These are phyloP conservation scores for Zaprionus ornatus DNA, from an alignment of 1,140 invertebrate species.

Conservation along the genomic window DNA sequence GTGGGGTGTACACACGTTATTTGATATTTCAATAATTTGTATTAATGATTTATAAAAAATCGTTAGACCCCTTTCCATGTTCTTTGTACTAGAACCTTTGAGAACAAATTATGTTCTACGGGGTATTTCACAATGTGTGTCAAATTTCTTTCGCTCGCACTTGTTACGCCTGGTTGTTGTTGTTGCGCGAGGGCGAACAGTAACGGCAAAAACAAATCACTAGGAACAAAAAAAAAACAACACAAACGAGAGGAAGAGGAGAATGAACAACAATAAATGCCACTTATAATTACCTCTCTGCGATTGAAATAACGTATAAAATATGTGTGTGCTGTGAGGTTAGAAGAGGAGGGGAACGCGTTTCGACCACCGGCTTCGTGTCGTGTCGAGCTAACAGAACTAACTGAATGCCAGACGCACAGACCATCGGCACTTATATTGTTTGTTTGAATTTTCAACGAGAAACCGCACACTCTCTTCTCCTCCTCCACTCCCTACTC, in stretches of 20 bases:
- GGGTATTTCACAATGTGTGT: slow-evolving; percentile 62
- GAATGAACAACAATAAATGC: slow-evolving; percentile 48
- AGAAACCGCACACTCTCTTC: not conserved
- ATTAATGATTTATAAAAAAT: slow-evolving; percentile 35
- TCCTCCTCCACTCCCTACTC: not conserved
- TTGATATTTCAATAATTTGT: slow-evolving; percentile 11
- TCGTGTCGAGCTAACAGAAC: slow-evolving; percentile 57
- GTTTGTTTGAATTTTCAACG: slow-evolving; percentile 54
- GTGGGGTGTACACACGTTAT: not conserved
- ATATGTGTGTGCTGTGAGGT: slow-evolving; percentile 31
- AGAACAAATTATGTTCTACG: slow-evolving; percentile 19
- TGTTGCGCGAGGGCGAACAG: slow-evolving; percentile 7
- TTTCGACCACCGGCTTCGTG: slow-evolving; percentile 47
- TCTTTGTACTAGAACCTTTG: slow-evolving; percentile 15
- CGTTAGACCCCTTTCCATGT: slow-evolving; percentile 3
- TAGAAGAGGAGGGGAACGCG: slow-evolving; percentile 9
- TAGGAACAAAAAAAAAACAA: slow-evolving; percentile 15
- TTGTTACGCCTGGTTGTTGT: slow-evolving; percentile 50
- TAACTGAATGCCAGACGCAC: slow-evolving; percentile 56
- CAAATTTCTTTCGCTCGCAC: slow-evolving; percentile 46
- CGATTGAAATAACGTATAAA: slow-evolving; percentile 35
- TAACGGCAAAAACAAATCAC: slow-evolving; percentile 20
- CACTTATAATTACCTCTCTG: slow-evolving; percentile 77
- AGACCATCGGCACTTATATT: slow-evolving; percentile 51
- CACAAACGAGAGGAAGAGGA: slow-evolving; percentile 20